Base-by-base conservation (phyloP, 2,113 vertebrate species). In the Menura novaehollandiae region DNA sequence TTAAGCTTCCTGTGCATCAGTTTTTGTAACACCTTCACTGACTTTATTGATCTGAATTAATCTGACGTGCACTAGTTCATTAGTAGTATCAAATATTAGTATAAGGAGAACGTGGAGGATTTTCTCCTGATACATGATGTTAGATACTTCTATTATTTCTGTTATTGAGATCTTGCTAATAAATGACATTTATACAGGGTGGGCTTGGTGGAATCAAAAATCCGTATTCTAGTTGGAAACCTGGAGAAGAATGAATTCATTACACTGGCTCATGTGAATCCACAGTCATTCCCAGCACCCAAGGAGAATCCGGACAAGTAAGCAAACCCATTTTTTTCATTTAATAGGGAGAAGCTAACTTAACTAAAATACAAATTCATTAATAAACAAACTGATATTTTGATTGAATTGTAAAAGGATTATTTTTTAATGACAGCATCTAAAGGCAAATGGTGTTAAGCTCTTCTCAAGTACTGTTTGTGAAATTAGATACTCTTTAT, bases 171-270 rank as follows among this genome's bases (percentile, higher is more conserved):
- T 72, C 51, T 83, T 94, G 79, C 69, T 96, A 93, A 89, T 95
- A 92, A 75, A 63, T 93, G 63, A 67, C 91, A 51, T 97, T 95
- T 89, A 64, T 91, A 88, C 97, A 99, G 99, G 99, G 98, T 99
- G 91, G 98, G 99, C 90, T 98, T 99, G 91, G 98, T 99, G 94
- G 99, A 99, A 92, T 99, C 99, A 77, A 99, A 99, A 98, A 99
- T 99, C 94, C 98, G 99, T 91, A 99, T 99, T 68, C 96, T 99
- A 92, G 98, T 99, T 89, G 98, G 98, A 96, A 98, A 97, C 82
- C 96, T 99, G 97, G 99, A 99, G 97, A 98, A 98, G 97, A 99
- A 99, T 30, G 98, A 98, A 85, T 98, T 98, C 85, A 98, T 99
- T 95, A 99, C 98, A 33, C 95, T 98, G 92, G 99, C 98, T 89